Base-by-base conservation (phyloP, 2,888 invertebrate genomes). In the Venustoraphidia nigricollis region DNA sequence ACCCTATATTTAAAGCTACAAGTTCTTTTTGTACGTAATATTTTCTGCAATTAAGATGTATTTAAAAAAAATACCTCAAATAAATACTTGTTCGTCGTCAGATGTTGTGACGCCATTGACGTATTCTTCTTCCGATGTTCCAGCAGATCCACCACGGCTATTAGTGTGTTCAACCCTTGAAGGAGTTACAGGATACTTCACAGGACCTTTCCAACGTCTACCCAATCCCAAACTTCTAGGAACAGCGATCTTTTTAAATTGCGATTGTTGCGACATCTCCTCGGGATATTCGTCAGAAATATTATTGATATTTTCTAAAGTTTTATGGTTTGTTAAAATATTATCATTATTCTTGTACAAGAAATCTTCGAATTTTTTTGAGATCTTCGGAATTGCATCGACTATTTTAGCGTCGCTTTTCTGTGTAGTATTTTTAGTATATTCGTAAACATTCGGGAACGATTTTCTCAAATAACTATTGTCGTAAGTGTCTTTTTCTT, bases 61-160 rank as follows among this genome's bases (percentile, higher is more conserved):
- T 40, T 39, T 39, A 39, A 9, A 9, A 17, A 14, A 11, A 27
- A 10, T 13, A 27, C 35, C 10, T 59, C 59, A 77, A 63, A 78
- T 76, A 70, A 77, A 78, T 64, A 79, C 76, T 64, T 78, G 78
- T 61, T 78, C 77, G 58, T 77, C 77, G 59, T 77, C 77, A 1
- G 76, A 76, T 56, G 59, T 61, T 34, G 59, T 59, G 53, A 73
- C 69, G 62, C 70, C 70, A 62, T 65, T 66, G 53, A 64, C 64
- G 27, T 67, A 62, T 45, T 69, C 62, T 60, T 67, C 67, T 50
- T 65, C 65, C 43, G 65, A 63, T 41, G 57, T 57, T 39, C 66
- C 65, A 64, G 65, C 66, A 64, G 65, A 61, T 34, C 58, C 52
- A 36, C 60, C 61, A 48, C 59, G 56, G 49, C 56, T 47, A 38